Evolutionary conservation across 1,140 invertebrate species (phyloP).

Genomic region (Stratiolaelaps scimitus): DNA sequence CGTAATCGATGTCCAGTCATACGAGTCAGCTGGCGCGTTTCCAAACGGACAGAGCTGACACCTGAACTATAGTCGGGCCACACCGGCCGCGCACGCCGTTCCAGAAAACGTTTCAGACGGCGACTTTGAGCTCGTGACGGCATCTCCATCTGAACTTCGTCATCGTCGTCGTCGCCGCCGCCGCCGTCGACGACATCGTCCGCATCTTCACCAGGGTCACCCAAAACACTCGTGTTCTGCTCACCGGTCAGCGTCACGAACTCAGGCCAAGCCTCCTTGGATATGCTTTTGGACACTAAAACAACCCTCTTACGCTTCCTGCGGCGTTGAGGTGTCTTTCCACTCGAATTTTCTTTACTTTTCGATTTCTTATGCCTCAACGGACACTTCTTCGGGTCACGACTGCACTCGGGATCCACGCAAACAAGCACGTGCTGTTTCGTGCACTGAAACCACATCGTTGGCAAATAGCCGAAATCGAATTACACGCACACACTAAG

Average conservation of each 20-base stretch:
- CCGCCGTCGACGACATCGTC: too few species aligned
- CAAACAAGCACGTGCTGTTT: slow-evolving; percentile 24
- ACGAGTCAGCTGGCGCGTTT: not conserved
- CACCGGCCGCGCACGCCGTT: not conserved
- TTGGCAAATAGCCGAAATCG: too few species aligned
- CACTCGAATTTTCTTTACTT: not conserved
- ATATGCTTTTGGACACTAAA: not conserved
- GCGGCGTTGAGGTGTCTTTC: too few species aligned
- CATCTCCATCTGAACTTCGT: slow-evolving; percentile 16
- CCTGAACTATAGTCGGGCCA: not conserved
- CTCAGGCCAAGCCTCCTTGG: slow-evolving; percentile 10
- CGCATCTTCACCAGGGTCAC: too few species aligned
- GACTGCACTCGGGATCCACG: not conserved
- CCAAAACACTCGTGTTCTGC: too few species aligned
- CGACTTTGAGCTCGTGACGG: not conserved
- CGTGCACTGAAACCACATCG: slow-evolving; percentile 2
- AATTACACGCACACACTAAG: too few species aligned
- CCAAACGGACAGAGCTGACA: not conserved
- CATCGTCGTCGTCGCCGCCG: not conserved
- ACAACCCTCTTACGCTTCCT: slow-evolving; percentile 10
- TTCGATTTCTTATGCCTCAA: slow-evolving; percentile 2
- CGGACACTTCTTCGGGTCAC: not conserved
- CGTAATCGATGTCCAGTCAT: not conserved
- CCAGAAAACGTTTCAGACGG: slow-evolving; percentile 6
- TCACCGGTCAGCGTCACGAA: not conserved